These are phyloP conservation scores for Athene noctua DNA, from an alignment of 2,113 vertebrate genomes.

Conservation along the genomic window DNA sequence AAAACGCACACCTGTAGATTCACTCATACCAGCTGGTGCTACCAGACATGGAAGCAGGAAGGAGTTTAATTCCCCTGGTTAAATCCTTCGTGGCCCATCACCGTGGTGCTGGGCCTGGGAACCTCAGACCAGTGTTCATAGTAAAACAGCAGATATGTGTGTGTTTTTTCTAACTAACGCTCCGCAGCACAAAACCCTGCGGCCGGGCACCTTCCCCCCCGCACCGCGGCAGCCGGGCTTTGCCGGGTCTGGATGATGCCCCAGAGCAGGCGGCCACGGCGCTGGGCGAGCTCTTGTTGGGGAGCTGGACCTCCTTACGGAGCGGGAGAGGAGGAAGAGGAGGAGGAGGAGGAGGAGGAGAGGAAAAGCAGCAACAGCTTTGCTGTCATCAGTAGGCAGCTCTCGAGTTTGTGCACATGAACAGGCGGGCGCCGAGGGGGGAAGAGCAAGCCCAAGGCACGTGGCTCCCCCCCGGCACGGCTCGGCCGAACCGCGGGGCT, in stretches of 20 bases:
- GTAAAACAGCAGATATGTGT: slow-evolving; percentile 61
- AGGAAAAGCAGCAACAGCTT: slow-evolving; percentile 35
- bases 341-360: slow-evolving; percentile 9
- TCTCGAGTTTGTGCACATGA: not conserved
- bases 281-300: slow-evolving; percentile 50
- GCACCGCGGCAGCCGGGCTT: not conserved
- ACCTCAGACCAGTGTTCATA: slow-evolving; percentile 69
- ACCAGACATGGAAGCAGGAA: slow-evolving; percentile 59
- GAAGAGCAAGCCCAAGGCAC: not conserved
- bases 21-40: slow-evolving; percentile 74
- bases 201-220: not conserved
- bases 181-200: not conserved
- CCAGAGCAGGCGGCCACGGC: slow-evolving; percentile 26
- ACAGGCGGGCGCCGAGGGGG: not conserved
- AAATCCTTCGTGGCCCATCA: slow-evolving; percentile 62
- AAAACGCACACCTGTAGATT: slow-evolving; percentile 79
- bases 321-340: not conserved
- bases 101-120: slow-evolving; percentile 59
- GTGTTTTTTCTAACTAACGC: slow-evolving; percentile 34
- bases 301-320: slow-evolving; percentile 3
- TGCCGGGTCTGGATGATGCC: slow-evolving; percentile 8
- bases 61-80: slow-evolving; percentile 49
- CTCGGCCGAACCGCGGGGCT: not conserved
- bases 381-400: slow-evolving; percentile 21
- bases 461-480: not conserved